A percentile compares a stretch with the other conserved stretches of the same genome.
These are phyloP conservation scores for Carassius carassius DNA, from an alignment of 2,113 vertebrate genomes.

Conservation along the genomic window DNA sequence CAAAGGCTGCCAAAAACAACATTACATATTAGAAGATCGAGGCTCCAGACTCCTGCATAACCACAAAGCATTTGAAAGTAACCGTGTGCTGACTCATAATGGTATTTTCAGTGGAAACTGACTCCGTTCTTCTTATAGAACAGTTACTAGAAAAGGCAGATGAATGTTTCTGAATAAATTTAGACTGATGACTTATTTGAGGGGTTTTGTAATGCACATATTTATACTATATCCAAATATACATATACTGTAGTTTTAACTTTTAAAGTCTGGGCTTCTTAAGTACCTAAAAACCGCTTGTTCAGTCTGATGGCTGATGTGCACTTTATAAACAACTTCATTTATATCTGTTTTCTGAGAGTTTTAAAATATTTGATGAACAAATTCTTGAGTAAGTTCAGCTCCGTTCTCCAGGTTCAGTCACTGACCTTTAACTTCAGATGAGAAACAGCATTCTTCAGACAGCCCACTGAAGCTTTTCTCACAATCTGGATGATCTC, in stretches of 20 bases:
- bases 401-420: background rate
- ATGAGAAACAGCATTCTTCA: constrained; percentile 60
- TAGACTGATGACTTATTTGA: background rate
- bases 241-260: background rate
- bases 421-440: constrained; percentile 22
- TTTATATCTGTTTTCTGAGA: background rate
- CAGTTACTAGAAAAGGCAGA: background rate
- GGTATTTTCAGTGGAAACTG: background rate
- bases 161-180: background rate
- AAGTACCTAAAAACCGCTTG: background rate
- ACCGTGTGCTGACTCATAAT: background rate
- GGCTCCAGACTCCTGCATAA: background rate
- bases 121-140: background rate
- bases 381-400: background rate
- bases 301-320: background rate
- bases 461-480: constrained; percentile 66
- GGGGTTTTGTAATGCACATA: background rate
- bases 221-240: background rate
- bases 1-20: too few species aligned
- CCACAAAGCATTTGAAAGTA: background rate
- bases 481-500: constrained; percentile 65
- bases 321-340: background rate
- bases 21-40: too few species aligned
- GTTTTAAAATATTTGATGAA: background rate
- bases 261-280: background rate